Evolutionary conservation across 2,113 vertebrate genomes (phyloP), one percentile per base, ranked within the genome.

Genomic region (Marcusenius ussheri): DNA sequence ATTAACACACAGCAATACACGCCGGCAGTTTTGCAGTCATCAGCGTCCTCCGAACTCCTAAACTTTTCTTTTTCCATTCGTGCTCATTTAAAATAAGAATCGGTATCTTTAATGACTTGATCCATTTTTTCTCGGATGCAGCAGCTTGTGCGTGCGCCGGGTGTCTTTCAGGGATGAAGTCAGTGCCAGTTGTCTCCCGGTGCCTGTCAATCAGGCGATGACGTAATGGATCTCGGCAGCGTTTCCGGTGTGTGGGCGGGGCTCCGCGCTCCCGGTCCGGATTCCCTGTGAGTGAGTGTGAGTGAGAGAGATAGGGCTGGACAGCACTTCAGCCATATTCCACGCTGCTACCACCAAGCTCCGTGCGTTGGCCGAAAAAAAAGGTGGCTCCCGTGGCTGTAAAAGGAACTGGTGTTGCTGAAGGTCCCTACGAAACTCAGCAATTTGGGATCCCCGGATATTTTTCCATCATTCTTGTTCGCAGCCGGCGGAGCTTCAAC

Each of bases 171-270:
- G 56, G 42, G 51, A 88, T 92, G 92, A 93, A 91, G 93, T 93
- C 92, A 92, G 94, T 92, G 91, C 93, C 93, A 91, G 92, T 83
- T 91, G 15, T 90, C 90, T 94, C 93, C 92, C 90, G 31, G 89
- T 90, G 91, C 91, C 89, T 94, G 95, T 93, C 94, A 94, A 93
- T 95, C 94, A 93, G n/a, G 0, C 0, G n/a, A 80, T 95, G 93
- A 94, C 95, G 95, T 95, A 95, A 95, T 89, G 3, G 17, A n/a
- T 49, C 89, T 92, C 91, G 86, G 66, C 91, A 90, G 92, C 93
- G 90, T 94, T 95, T 96, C 96, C 95, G 94, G 94, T 94, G 90
- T 90, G 94, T 93, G 90, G 95, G 95, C 92, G 93, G 94, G 90
- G 93, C 90, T 93, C 89, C 15, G 88, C 89, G 80, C 91, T 93